These are phyloP conservation scores for Terebella lapidaria DNA, from an alignment of 2,888 invertebrate species.

Conservation along the genomic window DNA sequence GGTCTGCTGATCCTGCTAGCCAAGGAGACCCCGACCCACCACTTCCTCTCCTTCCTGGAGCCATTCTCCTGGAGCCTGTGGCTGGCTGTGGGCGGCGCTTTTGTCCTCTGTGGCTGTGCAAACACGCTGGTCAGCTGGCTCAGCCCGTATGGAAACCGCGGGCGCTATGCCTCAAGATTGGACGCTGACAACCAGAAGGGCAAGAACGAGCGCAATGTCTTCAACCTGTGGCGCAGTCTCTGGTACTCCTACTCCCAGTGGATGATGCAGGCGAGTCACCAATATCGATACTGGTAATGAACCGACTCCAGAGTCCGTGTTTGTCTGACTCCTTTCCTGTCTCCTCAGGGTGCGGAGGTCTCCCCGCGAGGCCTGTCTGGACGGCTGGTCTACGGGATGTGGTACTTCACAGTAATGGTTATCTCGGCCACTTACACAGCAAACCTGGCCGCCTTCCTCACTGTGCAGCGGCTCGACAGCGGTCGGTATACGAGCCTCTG, in stretches of 20 bases:
- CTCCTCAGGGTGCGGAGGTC: slow-evolving; percentile 3
- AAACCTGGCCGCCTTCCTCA: slow-evolving; percentile 11
- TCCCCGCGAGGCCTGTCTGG: slow-evolving; percentile 4
- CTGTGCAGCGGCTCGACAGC: slow-evolving; percentile 6
- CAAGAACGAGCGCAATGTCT: background rate
- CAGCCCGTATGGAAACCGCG: slow-evolving; percentile 8
- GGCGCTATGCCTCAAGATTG: background rate
- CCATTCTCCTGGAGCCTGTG: background rate
- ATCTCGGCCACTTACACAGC: slow-evolving; percentile 11
- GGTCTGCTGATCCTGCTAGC: background rate
- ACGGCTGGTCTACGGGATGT: slow-evolving; percentile 2
- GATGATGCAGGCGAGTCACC: slow-evolving; percentile 3
- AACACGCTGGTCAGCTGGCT: too few species aligned
- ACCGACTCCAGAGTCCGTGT: too few species aligned
- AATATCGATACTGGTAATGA: background rate
- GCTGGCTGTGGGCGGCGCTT: background rate
- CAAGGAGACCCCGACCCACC: background rate
- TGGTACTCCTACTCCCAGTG: slow-evolving; percentile 2
- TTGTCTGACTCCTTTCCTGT: background rate
- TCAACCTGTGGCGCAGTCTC: slow-evolving; percentile 1
- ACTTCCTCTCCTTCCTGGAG: background rate
- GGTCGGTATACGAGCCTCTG: background rate
- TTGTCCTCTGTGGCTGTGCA: background rate
- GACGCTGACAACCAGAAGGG: background rate
- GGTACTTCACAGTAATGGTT: slow-evolving; percentile 12